Evolutionary conservation across 1,140 invertebrate species (phyloP).

Genomic region (Drosophila jambulina): DNA sequence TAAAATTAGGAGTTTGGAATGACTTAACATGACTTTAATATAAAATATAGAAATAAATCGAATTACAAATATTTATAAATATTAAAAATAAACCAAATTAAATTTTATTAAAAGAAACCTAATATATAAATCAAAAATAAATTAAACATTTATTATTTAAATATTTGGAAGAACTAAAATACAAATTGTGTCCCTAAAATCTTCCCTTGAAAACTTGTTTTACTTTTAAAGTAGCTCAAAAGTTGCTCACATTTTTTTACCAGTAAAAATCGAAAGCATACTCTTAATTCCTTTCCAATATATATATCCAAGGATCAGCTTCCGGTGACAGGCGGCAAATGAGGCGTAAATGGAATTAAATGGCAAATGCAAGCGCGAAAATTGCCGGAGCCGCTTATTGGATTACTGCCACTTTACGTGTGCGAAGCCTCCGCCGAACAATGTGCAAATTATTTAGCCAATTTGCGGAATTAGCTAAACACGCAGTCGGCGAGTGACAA

Average conservation of each 20-base stretch:
- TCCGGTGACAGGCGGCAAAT: constrained; percentile 64
- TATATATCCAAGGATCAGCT: constrained; percentile 1
- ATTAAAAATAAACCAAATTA: no score
- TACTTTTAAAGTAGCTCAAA: not conserved
- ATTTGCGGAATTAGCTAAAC: constrained; percentile 70
- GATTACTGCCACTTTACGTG: constrained; percentile 63
- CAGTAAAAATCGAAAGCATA: not conserved
- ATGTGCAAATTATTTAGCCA: constrained; percentile 78
- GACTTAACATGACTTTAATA: no score
- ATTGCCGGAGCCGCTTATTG: constrained; percentile 71
- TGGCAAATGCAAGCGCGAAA: constrained; percentile 80
- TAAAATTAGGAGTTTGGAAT: no score
- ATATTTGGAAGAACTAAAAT: no score
- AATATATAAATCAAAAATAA: no score
- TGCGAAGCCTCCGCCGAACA: constrained; percentile 44
- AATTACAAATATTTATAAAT: no score
- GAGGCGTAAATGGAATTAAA: constrained; percentile 82
- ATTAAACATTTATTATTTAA: no score
- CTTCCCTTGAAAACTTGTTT: not conserved
- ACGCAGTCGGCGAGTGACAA: constrained; percentile 22
- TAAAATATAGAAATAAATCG: no score
- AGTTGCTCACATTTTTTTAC: not conserved
- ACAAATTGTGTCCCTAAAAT: no score
- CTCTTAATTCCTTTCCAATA: not conserved
- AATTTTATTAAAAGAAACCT: no score